Conservation (phyloP, 2,113 vertebrate species). For the Oryctolagus cuniculus region DNA sequence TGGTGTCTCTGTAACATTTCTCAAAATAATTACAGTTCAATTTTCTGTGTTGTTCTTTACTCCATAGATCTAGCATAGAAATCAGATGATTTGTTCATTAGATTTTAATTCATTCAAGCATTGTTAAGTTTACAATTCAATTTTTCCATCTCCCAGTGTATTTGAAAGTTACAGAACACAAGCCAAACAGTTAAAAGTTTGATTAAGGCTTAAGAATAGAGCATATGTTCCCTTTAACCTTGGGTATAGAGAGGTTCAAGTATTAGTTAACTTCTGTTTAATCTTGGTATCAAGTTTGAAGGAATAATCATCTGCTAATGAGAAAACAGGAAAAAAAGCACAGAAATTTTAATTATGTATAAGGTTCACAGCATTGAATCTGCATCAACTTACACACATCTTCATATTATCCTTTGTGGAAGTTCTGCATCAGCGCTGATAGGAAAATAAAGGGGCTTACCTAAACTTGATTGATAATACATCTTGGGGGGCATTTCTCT, state of each 20-base stretch:
- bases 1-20: slow-evolving; percentile 84
- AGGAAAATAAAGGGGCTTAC: neutral
- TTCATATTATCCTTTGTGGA: neutral
- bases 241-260: neutral
- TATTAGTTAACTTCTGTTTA: neutral
- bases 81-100: slow-evolving; percentile 37
- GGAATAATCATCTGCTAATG: neutral
- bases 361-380: neutral
- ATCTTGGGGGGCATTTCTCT: neutral
- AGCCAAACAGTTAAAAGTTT: neutral
- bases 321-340: neutral
- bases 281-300: neutral
- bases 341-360: neutral
- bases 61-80: neutral
- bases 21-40: slow-evolving; percentile 87
- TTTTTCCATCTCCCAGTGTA: slow-evolving; percentile 2
- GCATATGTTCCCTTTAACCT: slow-evolving; percentile 32
- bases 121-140: slow-evolving; percentile 41
- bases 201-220: neutral
- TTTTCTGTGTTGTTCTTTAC: neutral
- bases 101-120: slow-evolving; percentile 41
- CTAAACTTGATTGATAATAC: neutral
- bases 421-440: neutral
- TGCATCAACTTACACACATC: neutral
- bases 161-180: neutral